Evolutionary conservation across 2,797 vertebrate genomes (phyloP).

Genomic region (Onychomys torridus): DNA sequence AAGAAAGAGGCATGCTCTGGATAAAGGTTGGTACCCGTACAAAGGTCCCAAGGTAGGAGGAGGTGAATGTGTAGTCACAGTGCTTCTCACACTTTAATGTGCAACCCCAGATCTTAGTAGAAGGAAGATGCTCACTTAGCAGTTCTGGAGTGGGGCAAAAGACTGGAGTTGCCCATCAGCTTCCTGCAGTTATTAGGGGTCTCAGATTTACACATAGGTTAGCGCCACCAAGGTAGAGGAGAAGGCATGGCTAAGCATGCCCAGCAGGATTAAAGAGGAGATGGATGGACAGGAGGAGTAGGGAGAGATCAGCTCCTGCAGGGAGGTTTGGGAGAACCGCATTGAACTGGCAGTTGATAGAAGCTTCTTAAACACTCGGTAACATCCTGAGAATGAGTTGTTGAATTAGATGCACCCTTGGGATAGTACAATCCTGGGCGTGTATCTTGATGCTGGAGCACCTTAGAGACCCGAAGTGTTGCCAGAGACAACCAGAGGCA

Average conservation of each 20-base stretch:
- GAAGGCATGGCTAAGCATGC: fast-evolving
- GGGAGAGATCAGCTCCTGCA: background rate
- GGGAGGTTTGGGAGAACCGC: background rate
- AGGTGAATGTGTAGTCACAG: background rate
- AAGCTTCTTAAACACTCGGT: background rate
- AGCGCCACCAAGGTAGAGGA: background rate
- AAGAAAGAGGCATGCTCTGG: background rate
- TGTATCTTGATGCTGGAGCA: background rate
- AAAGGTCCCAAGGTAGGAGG: background rate
- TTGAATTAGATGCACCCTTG: background rate
- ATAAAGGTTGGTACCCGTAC: background rate
- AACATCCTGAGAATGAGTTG: background rate
- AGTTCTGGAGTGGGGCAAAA: background rate
- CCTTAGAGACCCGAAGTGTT: background rate
- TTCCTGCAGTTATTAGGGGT: background rate
- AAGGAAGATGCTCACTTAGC: background rate
- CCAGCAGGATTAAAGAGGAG: background rate
- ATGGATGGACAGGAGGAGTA: background rate
- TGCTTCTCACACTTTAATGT: background rate
- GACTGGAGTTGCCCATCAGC: background rate
- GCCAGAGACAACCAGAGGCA: background rate
- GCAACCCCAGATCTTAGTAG: background rate
- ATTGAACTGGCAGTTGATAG: background rate
- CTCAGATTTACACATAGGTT: background rate
- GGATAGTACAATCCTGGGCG: background rate